Base-by-base conservation (phyloP, 53 echinoderm and acorn worm genomes). In the Actinopyga echinites region DNA sequence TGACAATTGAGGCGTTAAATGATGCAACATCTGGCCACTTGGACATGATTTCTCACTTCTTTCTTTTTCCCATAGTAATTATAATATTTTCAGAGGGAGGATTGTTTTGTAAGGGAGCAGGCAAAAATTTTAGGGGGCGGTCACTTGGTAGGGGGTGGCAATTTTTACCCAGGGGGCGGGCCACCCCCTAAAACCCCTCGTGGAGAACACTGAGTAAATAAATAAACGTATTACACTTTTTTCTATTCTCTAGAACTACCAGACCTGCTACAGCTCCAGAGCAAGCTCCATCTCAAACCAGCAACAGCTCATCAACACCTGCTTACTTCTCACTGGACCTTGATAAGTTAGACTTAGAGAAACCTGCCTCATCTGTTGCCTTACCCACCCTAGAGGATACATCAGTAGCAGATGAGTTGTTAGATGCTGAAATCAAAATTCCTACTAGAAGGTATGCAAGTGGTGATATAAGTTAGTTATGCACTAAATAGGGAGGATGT, bases 261-360 rank as follows among this genome's bases (percentile, higher is more conserved):
- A 42, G 91, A 42, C 93, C 91, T 13, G 90, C 75, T 55, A 91
- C 91, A 13, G 94, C 94, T 24, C 92, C 95, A 12, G 60, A 93
- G 2, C 79, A 69, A 57, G 38, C 62, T 19, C 69, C 57, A 5
- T 24, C 64, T 8, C 73, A 79, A n/a, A 29, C 49, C 13, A 23
- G 75, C 34, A 82, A 85, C 57, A 63, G 62, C 29, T 43, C 84
- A 1, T 62, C 81, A 23, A 67, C 44, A 6, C 96, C 93, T 7
- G 89, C 93, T 61, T 89, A 89, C 37, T 96, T 96, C 80, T 93
- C 91, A 4, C 61, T 96, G 21, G 96, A 96, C 30, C 89, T 95
- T 21, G 96, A 96, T 55, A 87, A 71, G 65, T 86, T 93, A 2
- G 96, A 93, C 26, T 62, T 95, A 42, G 89, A 93, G 75, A 74